Evolutionary conservation across 2,797 vertebrate genomes (phyloP), one percentile per base, ranked within the genome.

Genomic region (Gallinago solitaria): DNA sequence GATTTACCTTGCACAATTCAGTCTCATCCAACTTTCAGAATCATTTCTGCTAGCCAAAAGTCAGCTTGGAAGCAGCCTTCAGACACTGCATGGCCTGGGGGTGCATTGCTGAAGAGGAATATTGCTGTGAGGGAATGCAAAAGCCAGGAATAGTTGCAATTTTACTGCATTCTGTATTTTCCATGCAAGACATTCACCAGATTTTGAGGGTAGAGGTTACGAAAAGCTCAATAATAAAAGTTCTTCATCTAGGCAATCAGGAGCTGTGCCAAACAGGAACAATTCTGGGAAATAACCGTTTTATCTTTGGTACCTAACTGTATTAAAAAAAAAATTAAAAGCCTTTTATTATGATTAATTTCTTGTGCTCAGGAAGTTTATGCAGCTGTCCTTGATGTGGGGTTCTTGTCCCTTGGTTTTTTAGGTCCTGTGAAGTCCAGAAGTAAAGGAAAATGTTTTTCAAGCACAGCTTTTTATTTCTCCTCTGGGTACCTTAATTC

Each of bases 171-270:
- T 93, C 86, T 94, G 48, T 82, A 35, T 92, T 96, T 92, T 93
- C 91, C 90, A 75, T 83, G 51, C 64, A 89, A 81, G 83, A 81
- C 92, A 89, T 94, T 94, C 69, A 50, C 80, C 94, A 96, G 90
- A 95, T 96, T 96, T 96, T 94, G 83, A 95, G 94, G 88, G 83
- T 78, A 95, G 93, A 96, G 93, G 93, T 95, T 96, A 95, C 37
- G 43, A 89, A 96, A 95, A 97, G 65, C 93, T 96, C 82, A 88
- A 80, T 94, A 93, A 91, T 93, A 94, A 83, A 89, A 91, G 51
- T 79, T 85, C 41, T 87, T 69, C 85, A 60, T 87, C 77, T 83
- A 89, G 93, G 90, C 74, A 83, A 86, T 87, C 89, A 94, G 84
- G 89, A 96, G 48, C 50, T 0, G 0, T 88, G 94, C 95, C 94